phyloP scores from a whole-genome alignment of 2,797 vertebrate genomes.

The Melanogrammus aeglefinus region DNA sequence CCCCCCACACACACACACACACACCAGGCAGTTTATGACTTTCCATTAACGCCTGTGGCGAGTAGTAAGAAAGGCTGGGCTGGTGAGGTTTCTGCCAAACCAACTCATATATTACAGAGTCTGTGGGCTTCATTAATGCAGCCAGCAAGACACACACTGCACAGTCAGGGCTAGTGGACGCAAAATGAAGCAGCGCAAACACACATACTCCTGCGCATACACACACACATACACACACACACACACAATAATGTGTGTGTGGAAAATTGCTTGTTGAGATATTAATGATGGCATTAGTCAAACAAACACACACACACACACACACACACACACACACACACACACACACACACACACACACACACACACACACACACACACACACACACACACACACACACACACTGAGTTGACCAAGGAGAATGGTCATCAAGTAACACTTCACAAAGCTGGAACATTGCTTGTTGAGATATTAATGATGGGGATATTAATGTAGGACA shows the following conservation, averaged over 20 bases:
- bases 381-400: neutral
- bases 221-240: conserved; percentile 5
- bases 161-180: neutral
- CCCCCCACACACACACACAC: conserved; percentile 17
- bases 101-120: conserved; percentile 28
- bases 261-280: too few relatives aligned
- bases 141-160: conserved; percentile 14
- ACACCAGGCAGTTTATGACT: conserved; percentile 48
- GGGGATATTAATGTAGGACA: neutral
- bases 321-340: neutral
- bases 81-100: conserved; percentile 34
- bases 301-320: conserved; percentile 10
- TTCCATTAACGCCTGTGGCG: conserved; percentile 47
- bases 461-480: conserved; percentile 3
- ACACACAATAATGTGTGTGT: neutral
- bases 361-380: neutral
- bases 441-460: neutral
- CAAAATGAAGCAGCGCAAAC: neutral
- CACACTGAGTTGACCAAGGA: neutral
- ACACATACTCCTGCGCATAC: neutral
- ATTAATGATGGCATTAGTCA: neutral
- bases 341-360: neutral
- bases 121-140: conserved; percentile 46
- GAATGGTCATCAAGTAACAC: neutral
- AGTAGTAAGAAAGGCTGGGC: conserved; percentile 39